A percentile compares a stretch with the other conserved stretches of the same genome.
These are phyloP conservation scores for Hemiprocne comata DNA, from an alignment of 2,113 vertebrate species.

Conservation along the genomic window DNA sequence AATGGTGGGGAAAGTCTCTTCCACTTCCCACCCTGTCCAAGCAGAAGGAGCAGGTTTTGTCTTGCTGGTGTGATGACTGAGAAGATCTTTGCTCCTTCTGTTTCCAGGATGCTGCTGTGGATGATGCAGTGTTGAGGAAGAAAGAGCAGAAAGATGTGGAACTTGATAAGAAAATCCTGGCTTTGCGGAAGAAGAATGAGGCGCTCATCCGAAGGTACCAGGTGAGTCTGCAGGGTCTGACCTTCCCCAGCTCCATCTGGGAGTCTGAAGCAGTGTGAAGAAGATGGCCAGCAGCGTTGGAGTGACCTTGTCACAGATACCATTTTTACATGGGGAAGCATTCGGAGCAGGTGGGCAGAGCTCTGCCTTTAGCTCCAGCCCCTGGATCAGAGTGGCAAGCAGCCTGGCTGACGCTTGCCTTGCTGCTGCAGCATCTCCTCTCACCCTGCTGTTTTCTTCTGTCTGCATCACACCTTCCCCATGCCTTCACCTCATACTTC, in stretches of 20 bases:
- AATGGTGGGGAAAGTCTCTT: neutral
- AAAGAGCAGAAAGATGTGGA: constrained; percentile 91
- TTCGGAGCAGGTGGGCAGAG: neutral
- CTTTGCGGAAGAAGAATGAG: constrained; percentile 93
- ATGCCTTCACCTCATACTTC: neutral
- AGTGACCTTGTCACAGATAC: neutral
- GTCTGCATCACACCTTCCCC: neutral
- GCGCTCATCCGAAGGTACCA: constrained; percentile 92
- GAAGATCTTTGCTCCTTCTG: neutral
- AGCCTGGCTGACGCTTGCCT: neutral
- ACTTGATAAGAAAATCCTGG: constrained; percentile 92
- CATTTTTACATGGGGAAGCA: neutral
- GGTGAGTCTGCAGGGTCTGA: constrained; percentile 72
- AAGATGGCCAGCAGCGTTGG: neutral
- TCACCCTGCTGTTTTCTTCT: neutral
- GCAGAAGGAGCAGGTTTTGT: neutral
- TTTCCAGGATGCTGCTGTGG: constrained; percentile 75
- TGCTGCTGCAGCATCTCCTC: neutral
- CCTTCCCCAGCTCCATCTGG: neutral
- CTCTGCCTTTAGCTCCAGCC: neutral
- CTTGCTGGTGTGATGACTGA: neutral
- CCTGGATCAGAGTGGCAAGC: neutral
- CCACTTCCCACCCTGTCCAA: neutral
- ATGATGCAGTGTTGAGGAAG: constrained; percentile 81
- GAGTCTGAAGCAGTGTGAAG: neutral